phyloP scores from a whole-genome alignment of 1,140 invertebrate genomes.

The Drosophila dunni region DNA sequence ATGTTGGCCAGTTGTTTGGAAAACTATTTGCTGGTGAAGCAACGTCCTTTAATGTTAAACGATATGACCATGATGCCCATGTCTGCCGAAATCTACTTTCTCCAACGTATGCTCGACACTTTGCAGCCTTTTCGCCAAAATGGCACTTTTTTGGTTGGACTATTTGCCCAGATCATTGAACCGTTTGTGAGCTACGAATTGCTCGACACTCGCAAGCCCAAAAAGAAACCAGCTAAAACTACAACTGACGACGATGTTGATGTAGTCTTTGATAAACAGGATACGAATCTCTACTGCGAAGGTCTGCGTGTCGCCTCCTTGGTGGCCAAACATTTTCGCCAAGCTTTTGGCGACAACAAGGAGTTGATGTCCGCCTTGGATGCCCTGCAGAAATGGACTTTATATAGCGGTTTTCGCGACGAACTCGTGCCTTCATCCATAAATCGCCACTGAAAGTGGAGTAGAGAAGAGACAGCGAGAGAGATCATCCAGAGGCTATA shows the following conservation, averaged over 20 bases:
- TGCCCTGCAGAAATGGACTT: slow-evolving; percentile 2
- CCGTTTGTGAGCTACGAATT: slow-evolving; percentile 25
- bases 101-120: slow-evolving; percentile 23
- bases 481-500: slow-evolving; percentile 10
- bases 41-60: background rate
- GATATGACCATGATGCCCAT: slow-evolving; percentile 44
- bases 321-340: background rate
- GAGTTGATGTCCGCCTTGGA: slow-evolving; percentile 12
- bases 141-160: slow-evolving; percentile 41
- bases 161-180: slow-evolving; percentile 60
- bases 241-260: slow-evolving; percentile 22
- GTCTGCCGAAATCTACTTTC: slow-evolving; percentile 42
- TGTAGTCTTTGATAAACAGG: slow-evolving; percentile 76
- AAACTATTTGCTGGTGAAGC: background rate
- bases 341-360: background rate
- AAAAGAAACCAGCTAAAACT: background rate
- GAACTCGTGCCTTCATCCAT: no score
- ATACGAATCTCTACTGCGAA: slow-evolving; percentile 73
- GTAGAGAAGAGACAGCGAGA: background rate
- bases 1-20: slow-evolving; percentile 37
- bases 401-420: background rate
- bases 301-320: slow-evolving; percentile 41
- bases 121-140: slow-evolving; percentile 18
- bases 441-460: no score
- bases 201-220: slow-evolving; percentile 4